Conservation (phyloP, 2,888 invertebrate genomes). For the Lymantria dispar region DNA sequence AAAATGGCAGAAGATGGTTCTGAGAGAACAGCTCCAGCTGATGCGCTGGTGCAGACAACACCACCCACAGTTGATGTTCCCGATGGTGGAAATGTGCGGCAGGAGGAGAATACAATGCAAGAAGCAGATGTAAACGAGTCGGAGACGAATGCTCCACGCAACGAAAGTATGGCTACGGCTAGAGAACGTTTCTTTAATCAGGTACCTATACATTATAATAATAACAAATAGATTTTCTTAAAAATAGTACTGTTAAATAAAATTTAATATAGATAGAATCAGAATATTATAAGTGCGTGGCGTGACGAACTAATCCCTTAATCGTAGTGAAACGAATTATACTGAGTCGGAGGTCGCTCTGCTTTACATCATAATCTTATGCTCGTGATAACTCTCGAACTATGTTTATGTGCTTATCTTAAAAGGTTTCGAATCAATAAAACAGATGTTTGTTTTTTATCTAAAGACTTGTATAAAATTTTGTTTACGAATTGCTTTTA, state of each 20-base stretch:
- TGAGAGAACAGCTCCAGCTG: constrained; percentile 57
- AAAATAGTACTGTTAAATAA: constrained; percentile 12
- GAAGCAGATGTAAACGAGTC: constrained; percentile 32
- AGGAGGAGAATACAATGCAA: constrained; percentile 22
- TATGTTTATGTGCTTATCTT: constrained; percentile 51
- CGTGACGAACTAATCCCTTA: constrained; percentile 68
- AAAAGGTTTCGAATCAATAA: constrained; percentile 41
- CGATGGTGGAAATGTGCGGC: constrained; percentile 28
- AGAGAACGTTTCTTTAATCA: constrained; percentile 75
- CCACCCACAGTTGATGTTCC: constrained; percentile 39
- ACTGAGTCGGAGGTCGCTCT: constrained; percentile 53
- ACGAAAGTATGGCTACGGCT: constrained; percentile 68
- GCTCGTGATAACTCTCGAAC: constrained; percentile 52
- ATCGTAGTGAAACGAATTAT: constrained; percentile 68
- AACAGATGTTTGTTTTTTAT: constrained; percentile 52
- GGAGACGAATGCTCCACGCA: constrained; percentile 50
- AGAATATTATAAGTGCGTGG: constrained; percentile 42
- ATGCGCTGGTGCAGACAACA: constrained; percentile 49
- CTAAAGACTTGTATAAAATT: constrained; percentile 14
- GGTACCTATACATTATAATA: constrained; percentile 43
- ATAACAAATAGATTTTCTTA: constrained; percentile 19
- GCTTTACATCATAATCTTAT: constrained; percentile 62
- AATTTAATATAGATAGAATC: constrained; percentile 31
- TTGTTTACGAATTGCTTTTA: background rate
- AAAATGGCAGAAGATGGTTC: constrained; percentile 66